A percentile compares a stretch with the other conserved stretches of the same genome.
These are phyloP conservation scores for Agonopterix alstromeriana DNA, from an alignment of 2,888 invertebrate species.

Conservation along the genomic window DNA sequence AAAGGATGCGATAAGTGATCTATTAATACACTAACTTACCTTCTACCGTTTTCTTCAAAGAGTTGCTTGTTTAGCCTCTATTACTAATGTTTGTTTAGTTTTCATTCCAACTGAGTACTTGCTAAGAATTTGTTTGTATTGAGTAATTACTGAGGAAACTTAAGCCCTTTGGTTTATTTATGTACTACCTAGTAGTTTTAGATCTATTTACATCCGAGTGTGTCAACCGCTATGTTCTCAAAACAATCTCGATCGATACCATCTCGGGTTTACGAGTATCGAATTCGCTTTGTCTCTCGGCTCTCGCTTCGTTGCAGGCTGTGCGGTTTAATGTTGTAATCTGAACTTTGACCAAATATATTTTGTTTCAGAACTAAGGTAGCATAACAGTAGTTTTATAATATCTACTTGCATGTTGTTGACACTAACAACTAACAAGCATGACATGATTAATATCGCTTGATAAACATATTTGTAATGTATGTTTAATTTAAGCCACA, in stretches of 20 bases:
- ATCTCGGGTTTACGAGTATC: background rate
- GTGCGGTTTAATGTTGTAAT: slow-evolving; percentile 3
- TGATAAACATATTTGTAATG: too few relatives aligned
- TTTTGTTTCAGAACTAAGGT: too few relatives aligned
- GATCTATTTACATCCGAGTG: background rate
- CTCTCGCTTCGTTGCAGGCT: background rate
- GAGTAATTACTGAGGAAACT: background rate
- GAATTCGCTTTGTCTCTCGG: background rate
- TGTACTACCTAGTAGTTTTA: too few relatives aligned
- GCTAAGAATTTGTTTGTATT: background rate
- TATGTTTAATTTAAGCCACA: too few relatives aligned
- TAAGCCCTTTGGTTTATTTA: background rate
- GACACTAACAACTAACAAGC: too few relatives aligned
- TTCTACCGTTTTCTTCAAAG: too few relatives aligned
- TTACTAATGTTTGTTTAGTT: background rate
- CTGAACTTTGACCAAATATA: background rate
- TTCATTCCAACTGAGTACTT: background rate
- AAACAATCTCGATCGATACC: background rate
- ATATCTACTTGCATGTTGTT: too few relatives aligned
- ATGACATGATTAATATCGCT: too few relatives aligned
- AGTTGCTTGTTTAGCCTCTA: too few relatives aligned
- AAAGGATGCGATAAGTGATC: too few relatives aligned
- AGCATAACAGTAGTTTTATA: too few relatives aligned
- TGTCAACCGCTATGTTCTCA: slow-evolving; percentile 5
- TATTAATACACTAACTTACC: too few relatives aligned